These are phyloP conservation scores for Hetaerina titia DNA, from an alignment of 2,888 invertebrate species.

Conservation along the genomic window DNA sequence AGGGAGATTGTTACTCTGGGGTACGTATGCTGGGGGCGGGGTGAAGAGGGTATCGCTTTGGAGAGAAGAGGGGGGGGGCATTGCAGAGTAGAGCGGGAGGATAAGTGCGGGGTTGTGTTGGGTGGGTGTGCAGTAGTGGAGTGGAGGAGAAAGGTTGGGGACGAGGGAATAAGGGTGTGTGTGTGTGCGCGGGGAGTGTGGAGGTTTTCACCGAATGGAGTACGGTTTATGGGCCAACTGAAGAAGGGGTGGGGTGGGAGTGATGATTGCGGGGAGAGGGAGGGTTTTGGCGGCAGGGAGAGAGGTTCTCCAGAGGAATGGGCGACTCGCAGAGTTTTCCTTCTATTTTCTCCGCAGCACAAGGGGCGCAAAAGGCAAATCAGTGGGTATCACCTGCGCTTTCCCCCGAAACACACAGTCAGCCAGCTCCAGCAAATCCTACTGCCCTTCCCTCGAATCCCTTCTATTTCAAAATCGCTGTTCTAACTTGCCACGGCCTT, in stretches of 20 bases:
- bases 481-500: too few relatives aligned
- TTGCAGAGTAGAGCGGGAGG: background rate
- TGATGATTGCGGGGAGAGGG: background rate
- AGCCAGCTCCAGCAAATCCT: background rate
- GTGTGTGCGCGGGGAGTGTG: too few relatives aligned
- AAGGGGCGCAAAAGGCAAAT: slow-evolving; percentile 21
- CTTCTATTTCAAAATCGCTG: background rate
- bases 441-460: background rate
- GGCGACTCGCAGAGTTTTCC: background rate
- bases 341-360: background rate
- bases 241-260: background rate
- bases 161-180: too few relatives aligned
- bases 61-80: background rate
- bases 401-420: background rate
- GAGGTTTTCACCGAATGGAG: too few relatives aligned
- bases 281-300: too few relatives aligned
- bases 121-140: too few relatives aligned
- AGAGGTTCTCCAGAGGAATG: background rate
- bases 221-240: too few relatives aligned
- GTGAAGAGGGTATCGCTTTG: background rate
- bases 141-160: too few relatives aligned
- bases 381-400: slow-evolving; percentile 27
- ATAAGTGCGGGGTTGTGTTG: too few relatives aligned
- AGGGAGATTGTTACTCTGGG: background rate
- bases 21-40: background rate